phyloP scores from a whole-genome alignment of 2,113 vertebrate species.

The Mus pahari region DNA sequence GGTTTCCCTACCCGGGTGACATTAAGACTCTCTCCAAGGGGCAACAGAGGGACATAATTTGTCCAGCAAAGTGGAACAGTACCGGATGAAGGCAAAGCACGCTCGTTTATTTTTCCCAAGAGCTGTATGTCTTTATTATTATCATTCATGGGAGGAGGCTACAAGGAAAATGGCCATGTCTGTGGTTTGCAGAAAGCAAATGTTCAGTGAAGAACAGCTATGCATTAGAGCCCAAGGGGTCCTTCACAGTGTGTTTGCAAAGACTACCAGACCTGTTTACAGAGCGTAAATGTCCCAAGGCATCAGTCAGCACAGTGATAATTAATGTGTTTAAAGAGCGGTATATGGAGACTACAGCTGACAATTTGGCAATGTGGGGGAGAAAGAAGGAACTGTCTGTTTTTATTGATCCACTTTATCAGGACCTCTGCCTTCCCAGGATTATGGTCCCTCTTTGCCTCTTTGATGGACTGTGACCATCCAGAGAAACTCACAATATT shows the following conservation, averaged over 20 bases:
- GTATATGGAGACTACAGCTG: conserved; percentile 57
- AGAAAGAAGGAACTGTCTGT: conserved; percentile 31
- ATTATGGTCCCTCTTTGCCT: background rate
- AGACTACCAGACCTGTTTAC: conserved; percentile 73
- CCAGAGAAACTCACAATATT: background rate
- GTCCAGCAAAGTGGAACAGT: background rate
- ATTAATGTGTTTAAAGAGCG: conserved; percentile 71
- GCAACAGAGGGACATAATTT: conserved; percentile 38
- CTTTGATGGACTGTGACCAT: background rate
- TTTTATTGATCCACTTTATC: conserved; percentile 58
- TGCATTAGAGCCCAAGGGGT: conserved; percentile 32
- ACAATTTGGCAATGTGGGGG: conserved; percentile 26
- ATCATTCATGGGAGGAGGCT: conserved; percentile 34
- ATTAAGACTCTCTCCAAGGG: conserved; percentile 19
- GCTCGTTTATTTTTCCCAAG: conserved; percentile 53
- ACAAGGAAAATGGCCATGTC: conserved; percentile 53
- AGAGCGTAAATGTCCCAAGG: conserved; percentile 60
- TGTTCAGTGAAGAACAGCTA: conserved; percentile 57
- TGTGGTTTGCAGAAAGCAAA: conserved; percentile 67
- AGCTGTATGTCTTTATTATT: conserved; percentile 11
- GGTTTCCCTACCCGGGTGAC: conserved; percentile 32
- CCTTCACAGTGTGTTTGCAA: conserved; percentile 36
- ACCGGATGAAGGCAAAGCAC: background rate
- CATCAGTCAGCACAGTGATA: conserved; percentile 59
- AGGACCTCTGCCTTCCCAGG: background rate